phyloP scores from a whole-genome alignment of 2,113 vertebrate species.

The Gavia stellata region DNA sequence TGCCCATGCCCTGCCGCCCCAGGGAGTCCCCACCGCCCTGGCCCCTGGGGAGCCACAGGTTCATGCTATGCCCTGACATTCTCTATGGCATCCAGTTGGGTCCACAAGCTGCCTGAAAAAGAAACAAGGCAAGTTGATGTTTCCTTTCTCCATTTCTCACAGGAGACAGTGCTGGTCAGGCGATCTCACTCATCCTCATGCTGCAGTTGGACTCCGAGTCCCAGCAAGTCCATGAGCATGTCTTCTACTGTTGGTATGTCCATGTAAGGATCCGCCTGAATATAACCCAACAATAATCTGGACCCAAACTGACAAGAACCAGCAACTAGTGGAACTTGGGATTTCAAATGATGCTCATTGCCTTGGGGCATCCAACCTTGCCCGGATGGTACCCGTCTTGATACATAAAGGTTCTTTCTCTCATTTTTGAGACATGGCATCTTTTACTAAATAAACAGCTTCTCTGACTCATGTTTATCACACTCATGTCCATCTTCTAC shows the following conservation, averaged over 20 bases:
- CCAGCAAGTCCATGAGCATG: neutral
- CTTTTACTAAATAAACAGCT: neutral
- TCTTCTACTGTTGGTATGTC: neutral
- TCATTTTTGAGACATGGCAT: neutral
- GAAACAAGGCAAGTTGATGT: neutral
- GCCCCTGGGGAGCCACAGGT: neutral
- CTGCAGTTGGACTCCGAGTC: neutral
- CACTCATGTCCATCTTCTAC: neutral
- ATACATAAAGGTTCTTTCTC: neutral
- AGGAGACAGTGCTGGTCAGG: neutral
- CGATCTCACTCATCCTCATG: neutral
- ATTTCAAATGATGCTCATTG: neutral
- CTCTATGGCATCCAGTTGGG: neutral
- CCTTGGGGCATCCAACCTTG: neutral
- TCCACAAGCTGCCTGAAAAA: neutral
- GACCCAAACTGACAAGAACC: neutral
- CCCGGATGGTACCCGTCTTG: neutral
- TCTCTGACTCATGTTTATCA: neutral
- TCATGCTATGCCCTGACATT: neutral
- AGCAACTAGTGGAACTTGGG: neutral
- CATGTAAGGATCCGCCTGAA: neutral
- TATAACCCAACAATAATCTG: neutral
- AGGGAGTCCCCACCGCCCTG: accelerated
- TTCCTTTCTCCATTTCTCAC: neutral
- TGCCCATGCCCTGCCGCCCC: neutral